Evolutionary conservation across 2,113 vertebrate genomes (phyloP).

Genomic region (Merops nubicus): DNA sequence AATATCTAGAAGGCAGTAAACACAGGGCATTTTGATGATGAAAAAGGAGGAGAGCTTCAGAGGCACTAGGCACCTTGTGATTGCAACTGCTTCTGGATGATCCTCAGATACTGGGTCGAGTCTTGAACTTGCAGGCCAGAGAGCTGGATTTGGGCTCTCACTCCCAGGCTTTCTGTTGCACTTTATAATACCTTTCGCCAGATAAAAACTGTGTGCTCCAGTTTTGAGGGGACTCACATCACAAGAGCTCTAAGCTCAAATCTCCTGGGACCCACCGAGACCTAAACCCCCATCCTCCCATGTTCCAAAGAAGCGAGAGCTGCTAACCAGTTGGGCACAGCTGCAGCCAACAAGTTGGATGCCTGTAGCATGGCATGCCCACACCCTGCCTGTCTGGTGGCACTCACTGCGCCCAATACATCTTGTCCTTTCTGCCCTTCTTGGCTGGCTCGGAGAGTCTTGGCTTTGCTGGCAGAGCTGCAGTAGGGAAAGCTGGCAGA

Average conservation of each 20-base stretch:
- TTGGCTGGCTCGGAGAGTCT: background rate
- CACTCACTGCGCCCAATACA: background rate
- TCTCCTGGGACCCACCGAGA: background rate
- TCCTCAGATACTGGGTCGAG: background rate
- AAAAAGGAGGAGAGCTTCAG: background rate
- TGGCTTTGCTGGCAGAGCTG: background rate
- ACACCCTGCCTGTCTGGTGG: background rate
- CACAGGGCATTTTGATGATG: background rate
- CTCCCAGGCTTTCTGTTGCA: background rate
- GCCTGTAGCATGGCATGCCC: background rate
- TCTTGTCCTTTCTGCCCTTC: background rate
- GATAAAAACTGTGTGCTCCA: background rate
- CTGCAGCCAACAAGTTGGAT: accelerated
- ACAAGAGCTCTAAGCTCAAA: background rate
- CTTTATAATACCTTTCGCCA: background rate
- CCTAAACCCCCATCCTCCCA: background rate
- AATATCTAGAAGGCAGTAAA: background rate
- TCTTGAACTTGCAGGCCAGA: background rate
- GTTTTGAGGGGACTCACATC: background rate
- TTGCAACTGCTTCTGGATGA: background rate
- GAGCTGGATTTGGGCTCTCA: background rate
- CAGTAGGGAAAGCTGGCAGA: background rate
- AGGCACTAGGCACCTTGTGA: background rate
- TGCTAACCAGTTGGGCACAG: accelerated
- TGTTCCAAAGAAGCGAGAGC: background rate